A percentile compares a stretch with the other conserved stretches of the same genome.
phyloP scores from a whole-genome alignment of 1,140 invertebrate genomes.

The Caenorhabditis brenneri region DNA sequence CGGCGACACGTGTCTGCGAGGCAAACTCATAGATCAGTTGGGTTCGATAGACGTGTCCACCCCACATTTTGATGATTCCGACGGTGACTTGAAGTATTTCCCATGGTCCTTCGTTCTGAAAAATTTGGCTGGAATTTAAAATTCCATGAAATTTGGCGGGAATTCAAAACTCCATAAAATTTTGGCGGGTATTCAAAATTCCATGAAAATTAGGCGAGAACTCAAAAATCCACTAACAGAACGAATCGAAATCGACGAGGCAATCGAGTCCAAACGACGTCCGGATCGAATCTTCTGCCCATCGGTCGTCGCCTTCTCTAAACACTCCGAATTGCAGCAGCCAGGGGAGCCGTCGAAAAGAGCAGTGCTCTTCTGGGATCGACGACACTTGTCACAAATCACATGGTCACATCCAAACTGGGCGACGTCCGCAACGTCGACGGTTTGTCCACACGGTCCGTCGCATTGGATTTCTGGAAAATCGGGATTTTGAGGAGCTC shows the following conservation, averaged over 20 bases:
- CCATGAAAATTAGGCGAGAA: too few relatives aligned
- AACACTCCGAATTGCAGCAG: not conserved
- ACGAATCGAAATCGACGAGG: not conserved
- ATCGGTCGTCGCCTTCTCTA: not conserved
- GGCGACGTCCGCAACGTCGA: not conserved
- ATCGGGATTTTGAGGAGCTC: too few relatives aligned
- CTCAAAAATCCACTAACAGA: too few relatives aligned
- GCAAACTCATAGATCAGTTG: not conserved
- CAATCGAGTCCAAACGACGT: not conserved
- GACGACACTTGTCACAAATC: not conserved
- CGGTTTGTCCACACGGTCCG: not conserved
- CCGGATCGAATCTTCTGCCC: not conserved
- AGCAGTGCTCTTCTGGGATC: not conserved
- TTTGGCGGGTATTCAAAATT: not conserved
- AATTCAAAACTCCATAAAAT: not conserved
- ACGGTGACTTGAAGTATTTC: not conserved
- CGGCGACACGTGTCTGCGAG: constrained; percentile 12
- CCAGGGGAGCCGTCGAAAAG: constrained; percentile 22
- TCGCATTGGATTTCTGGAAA: constrained; percentile 4
- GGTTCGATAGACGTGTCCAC: not conserved
- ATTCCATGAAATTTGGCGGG: too few relatives aligned
- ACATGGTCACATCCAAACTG: constrained; percentile 16
- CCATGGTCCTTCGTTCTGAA: constrained; percentile 9
- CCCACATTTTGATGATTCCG: not conserved
- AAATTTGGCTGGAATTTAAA: not conserved